phyloP scores from a whole-genome alignment of 2,888 invertebrate species.

The Plebejus anna region DNA sequence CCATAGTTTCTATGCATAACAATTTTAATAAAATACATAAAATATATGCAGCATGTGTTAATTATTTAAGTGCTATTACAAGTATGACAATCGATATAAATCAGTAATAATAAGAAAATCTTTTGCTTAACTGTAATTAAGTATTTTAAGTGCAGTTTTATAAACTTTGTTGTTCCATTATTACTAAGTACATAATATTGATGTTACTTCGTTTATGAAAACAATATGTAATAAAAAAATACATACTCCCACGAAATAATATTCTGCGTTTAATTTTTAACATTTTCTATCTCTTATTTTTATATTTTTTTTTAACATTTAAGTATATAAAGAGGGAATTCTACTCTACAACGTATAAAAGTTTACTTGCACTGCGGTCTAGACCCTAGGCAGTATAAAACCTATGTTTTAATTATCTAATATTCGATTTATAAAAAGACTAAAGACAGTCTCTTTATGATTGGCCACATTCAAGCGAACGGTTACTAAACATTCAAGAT shows the following conservation, averaged over 20 bases:
- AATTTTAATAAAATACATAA: background rate
- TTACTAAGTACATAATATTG: conserved; percentile 6
- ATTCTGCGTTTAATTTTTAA: background rate
- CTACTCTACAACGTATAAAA: background rate
- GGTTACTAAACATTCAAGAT: background rate
- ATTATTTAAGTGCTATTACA: background rate
- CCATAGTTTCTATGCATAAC: background rate
- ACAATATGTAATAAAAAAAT: background rate
- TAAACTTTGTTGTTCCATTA: background rate
- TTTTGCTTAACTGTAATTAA: background rate
- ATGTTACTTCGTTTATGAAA: background rate
- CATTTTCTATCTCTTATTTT: background rate
- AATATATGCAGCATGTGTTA: background rate
- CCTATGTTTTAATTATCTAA: conserved; percentile 2
- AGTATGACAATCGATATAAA: background rate
- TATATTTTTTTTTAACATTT: background rate
- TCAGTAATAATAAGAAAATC: background rate
- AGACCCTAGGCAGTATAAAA: conserved; percentile 5
- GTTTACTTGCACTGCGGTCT: conserved; percentile 5
- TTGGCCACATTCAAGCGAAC: background rate
- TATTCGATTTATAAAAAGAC: conserved; percentile 10
- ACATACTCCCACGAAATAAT: background rate
- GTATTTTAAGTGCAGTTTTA: background rate
- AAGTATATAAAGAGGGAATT: background rate
- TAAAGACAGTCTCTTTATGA: conserved; percentile 1